Conservation (phyloP, 2,113 vertebrate genomes). For the Mobula hypostoma region DNA sequence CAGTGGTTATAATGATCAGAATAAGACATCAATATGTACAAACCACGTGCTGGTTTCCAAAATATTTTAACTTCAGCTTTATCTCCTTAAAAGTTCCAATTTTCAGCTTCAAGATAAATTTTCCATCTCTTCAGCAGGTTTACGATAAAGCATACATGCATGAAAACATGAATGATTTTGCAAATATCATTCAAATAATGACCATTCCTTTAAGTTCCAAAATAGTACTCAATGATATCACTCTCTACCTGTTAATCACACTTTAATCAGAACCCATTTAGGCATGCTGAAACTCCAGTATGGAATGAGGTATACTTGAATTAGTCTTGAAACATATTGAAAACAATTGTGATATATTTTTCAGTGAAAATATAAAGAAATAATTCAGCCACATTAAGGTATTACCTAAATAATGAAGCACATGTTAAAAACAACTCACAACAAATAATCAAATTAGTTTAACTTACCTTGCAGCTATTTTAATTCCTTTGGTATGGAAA, state of each 20-base stretch:
- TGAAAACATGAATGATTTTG: background rate
- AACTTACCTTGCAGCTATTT: background rate
- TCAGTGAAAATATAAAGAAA: background rate
- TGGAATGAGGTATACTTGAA: background rate
- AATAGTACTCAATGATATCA: background rate
- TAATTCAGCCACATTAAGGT: background rate
- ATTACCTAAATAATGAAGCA: too few species aligned
- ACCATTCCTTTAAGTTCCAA: background rate
- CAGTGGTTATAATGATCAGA: background rate
- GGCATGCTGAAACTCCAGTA: background rate
- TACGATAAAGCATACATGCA: background rate
- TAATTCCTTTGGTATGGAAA: background rate
- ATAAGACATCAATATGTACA: background rate
- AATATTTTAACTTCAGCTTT: background rate
- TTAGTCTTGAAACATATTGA: too few species aligned
- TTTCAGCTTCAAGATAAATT: background rate
- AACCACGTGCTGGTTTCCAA: background rate
- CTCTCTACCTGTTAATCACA: background rate
- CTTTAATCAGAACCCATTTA: background rate
- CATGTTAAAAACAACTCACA: background rate
- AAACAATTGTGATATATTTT: background rate
- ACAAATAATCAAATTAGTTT: background rate
- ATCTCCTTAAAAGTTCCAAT: background rate
- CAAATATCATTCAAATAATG: background rate
- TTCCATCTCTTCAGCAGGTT: background rate